phyloP scores from a whole-genome alignment of 2,113 vertebrate species.

The Syngnathus scovelli region DNA sequence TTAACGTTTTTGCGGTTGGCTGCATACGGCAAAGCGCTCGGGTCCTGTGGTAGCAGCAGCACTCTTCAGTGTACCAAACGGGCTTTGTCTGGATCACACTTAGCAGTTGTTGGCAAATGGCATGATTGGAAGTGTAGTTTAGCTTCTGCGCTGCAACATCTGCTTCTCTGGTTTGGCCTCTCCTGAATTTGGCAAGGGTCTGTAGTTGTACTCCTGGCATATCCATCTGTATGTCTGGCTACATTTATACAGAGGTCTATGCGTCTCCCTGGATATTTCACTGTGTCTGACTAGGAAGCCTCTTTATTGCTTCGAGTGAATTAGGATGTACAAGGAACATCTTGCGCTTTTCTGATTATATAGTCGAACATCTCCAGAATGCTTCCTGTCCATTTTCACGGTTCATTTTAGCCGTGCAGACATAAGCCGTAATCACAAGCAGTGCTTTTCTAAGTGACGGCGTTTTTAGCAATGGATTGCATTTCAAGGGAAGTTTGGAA shows the following conservation, averaged over 20 bases:
- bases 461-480: not conserved
- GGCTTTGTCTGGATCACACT: conserved; percentile 24
- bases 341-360: not conserved
- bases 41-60: conserved; percentile 8
- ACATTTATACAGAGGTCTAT: conserved; percentile 37
- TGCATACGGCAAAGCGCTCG: conserved; percentile 6
- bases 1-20: conserved; percentile 1
- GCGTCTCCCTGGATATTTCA: conserved; percentile 40
- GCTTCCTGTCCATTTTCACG: not conserved
- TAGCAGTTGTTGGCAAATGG: conserved; percentile 31
- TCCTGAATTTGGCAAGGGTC: conserved; percentile 39
- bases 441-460: not conserved
- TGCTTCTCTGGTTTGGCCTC: conserved; percentile 44
- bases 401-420: not conserved
- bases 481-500: not conserved
- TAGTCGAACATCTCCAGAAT: conserved; percentile 9
- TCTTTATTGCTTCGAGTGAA: conserved; percentile 33
- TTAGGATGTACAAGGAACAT: conserved; percentile 13
- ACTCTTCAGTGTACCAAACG: conserved; percentile 23
- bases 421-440: not conserved
- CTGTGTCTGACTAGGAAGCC: conserved; percentile 32
- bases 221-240: conserved; percentile 37
- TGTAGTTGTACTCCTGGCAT: conserved; percentile 44
- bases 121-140: conserved; percentile 36
- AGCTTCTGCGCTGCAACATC: conserved; percentile 49